phyloP scores from a whole-genome alignment of 30 jellyfish, hydroid and myxozoan species.

The Hydractinia echinata region DNA sequence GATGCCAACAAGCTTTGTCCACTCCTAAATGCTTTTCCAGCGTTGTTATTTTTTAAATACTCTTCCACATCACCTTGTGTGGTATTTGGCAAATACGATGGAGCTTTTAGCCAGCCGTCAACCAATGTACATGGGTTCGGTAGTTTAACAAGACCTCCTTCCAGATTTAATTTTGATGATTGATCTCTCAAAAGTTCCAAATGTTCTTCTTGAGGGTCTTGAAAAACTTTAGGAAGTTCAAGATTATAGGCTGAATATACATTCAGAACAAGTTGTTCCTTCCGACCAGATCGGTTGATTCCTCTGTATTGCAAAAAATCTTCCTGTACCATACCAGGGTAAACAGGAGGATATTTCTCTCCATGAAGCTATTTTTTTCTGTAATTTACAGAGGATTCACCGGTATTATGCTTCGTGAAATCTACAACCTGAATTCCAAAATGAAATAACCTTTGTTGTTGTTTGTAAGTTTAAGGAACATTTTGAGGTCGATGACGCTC shows the following conservation, averaged over 20 bases:
- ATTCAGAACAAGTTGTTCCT: constrained; percentile 12
- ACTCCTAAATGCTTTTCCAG: constrained; percentile 34
- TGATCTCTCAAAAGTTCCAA: neutral
- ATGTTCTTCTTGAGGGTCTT: neutral
- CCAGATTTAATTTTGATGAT: neutral
- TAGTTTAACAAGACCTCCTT: neutral
- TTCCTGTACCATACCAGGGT: neutral
- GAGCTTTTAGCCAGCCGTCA: constrained; percentile 5
- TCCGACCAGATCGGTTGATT: neutral
- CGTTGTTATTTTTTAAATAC: neutral
- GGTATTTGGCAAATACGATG: constrained; percentile 18
- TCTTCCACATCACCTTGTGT: neutral
- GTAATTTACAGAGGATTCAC: neutral
- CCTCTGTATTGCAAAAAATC: neutral
- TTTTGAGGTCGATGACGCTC: too few relatives aligned
- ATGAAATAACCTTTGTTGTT: too few relatives aligned
- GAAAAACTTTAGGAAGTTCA: neutral
- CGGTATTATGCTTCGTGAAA: too few relatives aligned
- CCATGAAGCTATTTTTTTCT: neutral
- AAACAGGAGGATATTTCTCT: neutral
- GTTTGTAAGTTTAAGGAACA: too few relatives aligned
- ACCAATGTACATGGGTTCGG: neutral
- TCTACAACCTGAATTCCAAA: too few relatives aligned
- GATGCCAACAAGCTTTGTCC: constrained; percentile 17
- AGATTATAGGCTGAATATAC: neutral